Conservation (phyloP, 2,888 invertebrate species). For the Odontocerum albicorne region DNA sequence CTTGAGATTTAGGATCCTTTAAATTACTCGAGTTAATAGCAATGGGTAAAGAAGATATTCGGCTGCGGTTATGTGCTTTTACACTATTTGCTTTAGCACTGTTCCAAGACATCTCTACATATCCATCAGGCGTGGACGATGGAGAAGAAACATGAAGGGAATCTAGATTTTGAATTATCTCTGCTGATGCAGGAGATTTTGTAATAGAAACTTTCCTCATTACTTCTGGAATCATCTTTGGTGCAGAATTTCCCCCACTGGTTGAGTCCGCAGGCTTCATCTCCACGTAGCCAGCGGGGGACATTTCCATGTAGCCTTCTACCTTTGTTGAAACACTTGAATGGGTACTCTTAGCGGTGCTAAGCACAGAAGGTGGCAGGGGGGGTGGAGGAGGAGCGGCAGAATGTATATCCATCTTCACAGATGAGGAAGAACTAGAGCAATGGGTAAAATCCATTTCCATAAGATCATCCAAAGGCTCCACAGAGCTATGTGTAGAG, state of each 20-base stretch:
- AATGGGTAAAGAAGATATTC: slow-evolving; percentile 64
- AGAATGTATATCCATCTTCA: slow-evolving; percentile 23
- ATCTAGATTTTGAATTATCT: slow-evolving; percentile 37
- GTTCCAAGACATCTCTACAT: slow-evolving; percentile 67
- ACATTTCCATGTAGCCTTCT: slow-evolving; percentile 56
- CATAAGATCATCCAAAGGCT: slow-evolving; percentile 78
- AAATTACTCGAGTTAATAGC: slow-evolving; percentile 53
- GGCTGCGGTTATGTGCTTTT: slow-evolving; percentile 40
- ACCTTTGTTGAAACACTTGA: slow-evolving; percentile 35
- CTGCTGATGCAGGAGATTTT: slow-evolving; percentile 43
- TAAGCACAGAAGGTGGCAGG: slow-evolving; percentile 26
- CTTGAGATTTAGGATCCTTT: slow-evolving; percentile 19
- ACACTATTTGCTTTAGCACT: slow-evolving; percentile 41
- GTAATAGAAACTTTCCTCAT: slow-evolving; percentile 40
- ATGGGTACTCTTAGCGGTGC: background rate
- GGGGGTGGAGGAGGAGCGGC: slow-evolving; percentile 40
- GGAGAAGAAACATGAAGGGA: background rate
- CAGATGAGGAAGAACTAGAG: slow-evolving; percentile 41
- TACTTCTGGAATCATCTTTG: slow-evolving; percentile 32
- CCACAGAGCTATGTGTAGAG: slow-evolving; percentile 56
- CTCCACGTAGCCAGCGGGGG: slow-evolving; percentile 61
- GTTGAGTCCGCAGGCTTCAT: slow-evolving; percentile 55
- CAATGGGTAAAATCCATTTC: slow-evolving; percentile 66
- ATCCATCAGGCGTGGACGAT: slow-evolving; percentile 57
- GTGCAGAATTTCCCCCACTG: background rate